Evolutionary conservation across 2,113 vertebrate species (phyloP).

Genomic region (Elachura formosa): DNA sequence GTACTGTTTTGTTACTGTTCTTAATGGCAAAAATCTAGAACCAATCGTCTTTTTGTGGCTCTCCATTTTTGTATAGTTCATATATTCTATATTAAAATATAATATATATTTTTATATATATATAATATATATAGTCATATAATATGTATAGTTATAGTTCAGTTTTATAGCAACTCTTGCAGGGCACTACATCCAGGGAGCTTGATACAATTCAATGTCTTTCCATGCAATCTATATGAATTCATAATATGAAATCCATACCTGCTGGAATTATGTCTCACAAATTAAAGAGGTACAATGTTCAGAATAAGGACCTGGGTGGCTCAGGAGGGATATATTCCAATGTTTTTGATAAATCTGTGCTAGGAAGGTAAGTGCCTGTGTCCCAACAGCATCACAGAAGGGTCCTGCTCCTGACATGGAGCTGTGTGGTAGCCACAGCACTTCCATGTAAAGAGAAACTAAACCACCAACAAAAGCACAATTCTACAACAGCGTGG

Average conservation of each 20-base stretch:
- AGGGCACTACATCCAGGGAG: neutral
- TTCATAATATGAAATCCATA: neutral
- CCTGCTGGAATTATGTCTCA: neutral
- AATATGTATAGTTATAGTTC: no score
- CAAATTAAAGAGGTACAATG: neutral
- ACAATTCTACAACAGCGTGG: rapidly evolving
- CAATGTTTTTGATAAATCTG: neutral
- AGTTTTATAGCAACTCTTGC: neutral
- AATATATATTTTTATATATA: no score
- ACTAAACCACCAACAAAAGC: neutral
- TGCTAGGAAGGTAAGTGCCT: neutral
- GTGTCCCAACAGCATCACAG: rapidly evolving
- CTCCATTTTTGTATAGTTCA: neutral
- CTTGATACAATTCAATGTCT: neutral
- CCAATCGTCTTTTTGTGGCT: neutral
- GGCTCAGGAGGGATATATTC: neutral
- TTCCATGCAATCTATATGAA: neutral
- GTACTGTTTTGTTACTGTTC: neutral
- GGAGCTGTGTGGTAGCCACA: neutral
- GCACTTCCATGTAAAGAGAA: neutral
- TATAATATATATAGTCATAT: no score
- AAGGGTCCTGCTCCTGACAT: neutral
- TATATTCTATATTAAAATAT: no score
- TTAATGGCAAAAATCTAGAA: neutral
- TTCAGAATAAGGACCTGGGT: neutral